A percentile compares a stretch with the other conserved stretches of the same genome.
phyloP scores from a whole-genome alignment of 2,797 vertebrate species.

The Coluber constrictor region DNA sequence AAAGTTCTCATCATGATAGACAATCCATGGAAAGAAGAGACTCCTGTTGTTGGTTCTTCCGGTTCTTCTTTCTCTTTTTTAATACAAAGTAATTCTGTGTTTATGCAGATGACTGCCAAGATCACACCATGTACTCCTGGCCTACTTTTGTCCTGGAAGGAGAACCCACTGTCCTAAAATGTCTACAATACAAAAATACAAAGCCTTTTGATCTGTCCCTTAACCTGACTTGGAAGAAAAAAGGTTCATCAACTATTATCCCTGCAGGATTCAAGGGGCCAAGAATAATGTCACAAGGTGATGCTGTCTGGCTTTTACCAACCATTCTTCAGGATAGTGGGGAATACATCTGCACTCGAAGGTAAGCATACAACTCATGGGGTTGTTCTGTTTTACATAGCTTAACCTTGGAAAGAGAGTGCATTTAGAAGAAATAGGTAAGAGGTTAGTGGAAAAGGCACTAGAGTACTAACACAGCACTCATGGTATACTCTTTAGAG shows the following conservation, averaged over 20 bases:
- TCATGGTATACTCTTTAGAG: no score
- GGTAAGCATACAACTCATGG: conserved; percentile 66
- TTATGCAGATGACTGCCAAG: conserved; percentile 60
- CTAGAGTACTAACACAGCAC: not conserved
- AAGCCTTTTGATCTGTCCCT: conserved; percentile 48
- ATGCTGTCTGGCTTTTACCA: conserved; percentile 83
- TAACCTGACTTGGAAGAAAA: conserved; percentile 62
- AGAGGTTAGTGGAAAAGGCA: not conserved
- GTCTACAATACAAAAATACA: conserved; percentile 55
- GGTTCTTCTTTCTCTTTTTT: not conserved
- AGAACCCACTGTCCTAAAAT: conserved; percentile 79
- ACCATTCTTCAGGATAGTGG: conserved; percentile 77
- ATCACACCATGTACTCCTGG: conserved; percentile 58
- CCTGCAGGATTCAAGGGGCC: conserved; percentile 51
- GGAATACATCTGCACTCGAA: conserved; percentile 79
- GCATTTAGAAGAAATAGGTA: not conserved
- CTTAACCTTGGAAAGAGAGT: not conserved
- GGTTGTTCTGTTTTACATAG: not conserved
- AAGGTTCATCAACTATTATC: conserved; percentile 45
- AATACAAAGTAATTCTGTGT: conserved; percentile 40
- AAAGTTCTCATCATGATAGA: not conserved
- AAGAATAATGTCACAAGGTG: conserved; percentile 57
- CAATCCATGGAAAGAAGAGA: not conserved
- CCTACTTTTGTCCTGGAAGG: conserved; percentile 67
- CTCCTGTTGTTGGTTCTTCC: not conserved